Percentiles rank a stretch among this genome's conserved stretches.
These are phyloP conservation scores for Xenopus tropicalis DNA, from an alignment of 2,113 vertebrate genomes.

Conservation along the genomic window UCB_Xtro_10.0 CM004444.2:84841001-84841500, in stretches of 20 bases:
- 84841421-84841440: no score
- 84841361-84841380: no score
- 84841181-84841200: conserved; percentile 3
- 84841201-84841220: not conserved
- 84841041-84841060: not conserved
- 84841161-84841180: not conserved
- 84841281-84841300: not conserved
- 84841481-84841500: no score
- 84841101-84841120: conserved; percentile 5
- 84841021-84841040: not conserved
- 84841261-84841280: not conserved
- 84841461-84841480: no score
- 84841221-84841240: not conserved
- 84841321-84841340: not conserved
- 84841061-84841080: not conserved
- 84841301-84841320: not conserved
- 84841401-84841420: no score
- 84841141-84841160: conserved; percentile 1
- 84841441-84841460: no score
- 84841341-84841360: no score
- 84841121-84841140: conserved; percentile 10
- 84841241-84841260: not conserved
- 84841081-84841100: conserved; percentile 1
- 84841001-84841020: no score
- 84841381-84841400: no score